Base-by-base conservation (phyloP, 2,113 vertebrate genomes). In the Corynorhinus townsendii region DNA sequence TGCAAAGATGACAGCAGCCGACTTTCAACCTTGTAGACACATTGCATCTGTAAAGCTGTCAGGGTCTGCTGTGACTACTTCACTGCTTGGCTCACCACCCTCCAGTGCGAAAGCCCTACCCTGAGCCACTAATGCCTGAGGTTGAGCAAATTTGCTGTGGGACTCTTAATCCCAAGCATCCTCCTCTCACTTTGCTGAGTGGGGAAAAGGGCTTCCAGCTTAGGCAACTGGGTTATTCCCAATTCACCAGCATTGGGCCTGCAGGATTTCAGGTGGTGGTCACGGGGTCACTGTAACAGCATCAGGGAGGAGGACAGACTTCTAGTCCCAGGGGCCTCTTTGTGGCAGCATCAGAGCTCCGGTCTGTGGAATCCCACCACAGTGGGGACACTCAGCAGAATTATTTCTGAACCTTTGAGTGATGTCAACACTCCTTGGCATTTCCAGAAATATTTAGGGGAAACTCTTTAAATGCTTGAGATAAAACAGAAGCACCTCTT, bases 391-490 rank as follows among this genome's bases (percentile, higher is more conserved):
- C 12, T 45, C 4, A 19, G 19, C 9, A 7, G 24, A 76, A 62
- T 56, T 82, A 59, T 75, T 94, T 94, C 72, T 64, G 49, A 59
- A 49, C 24, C n/a, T 62, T 47, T 77, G 75, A 49, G 33, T n/a
- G 47, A 45, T 22, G 35, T 86, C 47, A 56, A 80, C 30, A 81
- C 49, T 17, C 8, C 40, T 52, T n/a, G 73, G n/a, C 62, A 75
- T 80, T 96, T 93, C 68, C 64, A 93, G 69, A 95, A 88, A 89
- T 90, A 86, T 71, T 90, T 91, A 88, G 43, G 56, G 77, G 64
- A 83, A 71, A 91, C 47, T 91, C 83, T 89, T 83, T 79, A 79
- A 47, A 73, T 91, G 62, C 35, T 35, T 19, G 79, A 94, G 45
- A 69, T 76, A 73, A 90, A 82, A 6, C 22, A 88, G 68, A 77